Percentiles rank a stretch among this genome's conserved stretches.
These are phyloP conservation scores for Drosophila athabasca DNA, from an alignment of 1,140 invertebrate genomes.

Conservation along the genomic window DNA sequence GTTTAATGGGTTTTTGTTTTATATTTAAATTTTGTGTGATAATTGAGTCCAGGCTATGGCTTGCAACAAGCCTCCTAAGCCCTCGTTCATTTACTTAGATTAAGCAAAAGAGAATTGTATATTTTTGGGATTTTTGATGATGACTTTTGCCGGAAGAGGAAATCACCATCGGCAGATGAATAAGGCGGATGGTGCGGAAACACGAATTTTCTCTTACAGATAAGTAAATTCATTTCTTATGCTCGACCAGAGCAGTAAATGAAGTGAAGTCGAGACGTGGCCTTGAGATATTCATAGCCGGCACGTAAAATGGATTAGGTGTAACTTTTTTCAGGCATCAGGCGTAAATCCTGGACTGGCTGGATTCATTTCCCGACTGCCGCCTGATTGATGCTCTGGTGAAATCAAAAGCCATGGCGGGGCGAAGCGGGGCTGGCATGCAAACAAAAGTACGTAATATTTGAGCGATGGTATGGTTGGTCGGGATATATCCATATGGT, in stretches of 20 bases:
- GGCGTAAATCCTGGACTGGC: constrained; percentile 29
- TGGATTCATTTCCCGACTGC: constrained; percentile 17
- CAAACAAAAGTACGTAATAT: constrained; percentile 10
- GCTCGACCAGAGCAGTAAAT: constrained; percentile 37
- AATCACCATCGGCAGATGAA: constrained; percentile 28
- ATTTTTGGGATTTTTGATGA: constrained; percentile 37
- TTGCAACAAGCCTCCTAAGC: constrained; percentile 3
- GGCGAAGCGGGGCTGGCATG: background rate
- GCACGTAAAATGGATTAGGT: constrained; percentile 50
- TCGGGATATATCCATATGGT: constrained; percentile 25
- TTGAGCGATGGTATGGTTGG: constrained; percentile 1
- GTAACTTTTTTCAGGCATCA: constrained; percentile 24
- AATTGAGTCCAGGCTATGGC: background rate
- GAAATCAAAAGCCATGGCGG: no score
- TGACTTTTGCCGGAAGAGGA: constrained; percentile 35
- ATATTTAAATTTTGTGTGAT: background rate
- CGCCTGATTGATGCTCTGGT: constrained; percentile 41
- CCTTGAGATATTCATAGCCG: constrained; percentile 41
- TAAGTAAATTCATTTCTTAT: constrained; percentile 51
- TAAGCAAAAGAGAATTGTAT: constrained; percentile 38
- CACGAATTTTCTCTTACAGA: constrained; percentile 21
- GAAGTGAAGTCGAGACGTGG: constrained; percentile 29
- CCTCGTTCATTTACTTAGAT: constrained; percentile 11
- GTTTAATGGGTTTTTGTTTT: background rate
- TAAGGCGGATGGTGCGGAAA: background rate